Evolutionary conservation across 2,888 invertebrate genomes (phyloP), one percentile per base, ranked within the genome.

Genomic region (Napeogenes sylphis): DNA sequence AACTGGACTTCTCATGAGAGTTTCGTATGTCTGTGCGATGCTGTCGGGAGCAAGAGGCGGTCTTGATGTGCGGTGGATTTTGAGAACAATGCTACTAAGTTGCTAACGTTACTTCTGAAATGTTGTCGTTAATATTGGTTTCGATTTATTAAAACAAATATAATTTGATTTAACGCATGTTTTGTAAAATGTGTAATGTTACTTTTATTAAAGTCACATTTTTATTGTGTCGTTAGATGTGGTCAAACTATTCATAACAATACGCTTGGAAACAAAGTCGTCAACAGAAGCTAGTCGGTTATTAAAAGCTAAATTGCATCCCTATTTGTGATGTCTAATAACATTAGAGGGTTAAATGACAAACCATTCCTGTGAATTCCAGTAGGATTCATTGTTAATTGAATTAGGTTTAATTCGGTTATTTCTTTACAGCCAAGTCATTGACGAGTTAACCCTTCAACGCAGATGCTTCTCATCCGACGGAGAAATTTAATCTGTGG

Each of bases 281-380:
- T 4, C 8, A 51, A 30, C 6, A 51, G 21, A 30, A 51, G 10
- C 30, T 51, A 30, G 8, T 51, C 30, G 10, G 14, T 47, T 51
- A 8, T 30, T 30, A 51, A 51, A 51, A 30, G 30, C 30, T 10
- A 51, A 51, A 51, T 51, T 53, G 51, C 57, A 51, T 63, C 63
- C 65, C 65, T 68, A 64, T 59, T 56, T 62, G 63, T 58, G 66
- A 66, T 61, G 59, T 63, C 45, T 68, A 69, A 63, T 68, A 62
- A 45, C 64, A 68, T 54, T 72, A 78, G 77, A 78, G 83, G 83
- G 84, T 84, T 84, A 82, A 82, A 81, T 74, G 81, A 79, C 82
- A 77, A 78, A 80, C 78, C 82, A 79, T 83, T 83, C 80, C 78
- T 82, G 83, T 82, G 80, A 82, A 80, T 84, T 83, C 81, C 77